Base-by-base conservation (phyloP, 2,113 vertebrate genomes). In the Xiphophorus hellerii region DNA sequence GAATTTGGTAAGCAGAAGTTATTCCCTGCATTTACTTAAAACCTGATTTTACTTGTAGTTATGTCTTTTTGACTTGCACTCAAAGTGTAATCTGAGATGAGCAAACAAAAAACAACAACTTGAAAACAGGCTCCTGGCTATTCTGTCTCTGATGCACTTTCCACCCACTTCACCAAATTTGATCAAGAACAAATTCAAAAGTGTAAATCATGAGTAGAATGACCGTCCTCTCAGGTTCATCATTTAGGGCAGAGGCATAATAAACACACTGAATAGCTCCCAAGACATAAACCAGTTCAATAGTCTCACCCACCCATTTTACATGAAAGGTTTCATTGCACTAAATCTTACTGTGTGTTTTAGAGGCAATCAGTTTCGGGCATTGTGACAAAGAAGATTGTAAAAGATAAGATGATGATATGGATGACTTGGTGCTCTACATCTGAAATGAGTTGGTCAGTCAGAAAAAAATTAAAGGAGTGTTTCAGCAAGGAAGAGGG, bases 321-420 rank as follows among this genome's bases (percentile, higher is more conserved):
- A 39, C 39, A 78, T 71, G 1, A 15, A 35, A 44, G 51, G 64
- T 83, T 80, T 79, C 68, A 85, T 68, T 77, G 78, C 76, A 74
- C 77, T 89, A 66, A 87, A 81, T 89, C 68, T 76, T 69, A 78
- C 65, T 77, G 62, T 82, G 71, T 62, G 64, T 64, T 73, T 74
- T 81, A 69, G 62, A 84, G 64, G 71, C 84, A 83, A 88, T 84
- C 84, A 81, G 65, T 82, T 76, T 33, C 64, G 44, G 66, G 25
- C 69, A 77, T 84, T 91, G 78, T 88, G 65, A 77, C 81, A 39
- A 67, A 82, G 20, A 77, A 29, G 62, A 66, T 76, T 82, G 69
- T 89, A 90, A 89, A 83, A 73, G 81, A 89, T 85, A 89, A 88
- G 66, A 67, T 22, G 31, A 14, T 65, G 29, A 76, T 78, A 62